phyloP scores from a whole-genome alignment of 2,888 invertebrate species.

The Ichneumoninae sp. region DNA sequence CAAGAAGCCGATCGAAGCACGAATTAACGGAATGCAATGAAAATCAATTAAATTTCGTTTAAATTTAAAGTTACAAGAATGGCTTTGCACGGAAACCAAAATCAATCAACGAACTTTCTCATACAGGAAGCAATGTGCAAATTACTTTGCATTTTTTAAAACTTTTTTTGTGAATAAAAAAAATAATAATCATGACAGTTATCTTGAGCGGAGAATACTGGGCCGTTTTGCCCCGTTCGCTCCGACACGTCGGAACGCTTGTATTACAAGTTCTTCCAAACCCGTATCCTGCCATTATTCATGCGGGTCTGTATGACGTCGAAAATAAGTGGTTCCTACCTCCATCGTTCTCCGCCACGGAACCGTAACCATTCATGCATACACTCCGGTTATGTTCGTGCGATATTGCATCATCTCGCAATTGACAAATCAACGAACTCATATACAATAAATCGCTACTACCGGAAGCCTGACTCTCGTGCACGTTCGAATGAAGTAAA shows the following conservation, averaged over 20 bases:
- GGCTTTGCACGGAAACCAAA: too few species aligned
- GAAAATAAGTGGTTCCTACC: slow-evolving; percentile 71
- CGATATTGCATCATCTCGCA: slow-evolving; percentile 58
- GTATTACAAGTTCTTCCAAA: slow-evolving; percentile 34
- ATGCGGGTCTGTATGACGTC: slow-evolving; percentile 69
- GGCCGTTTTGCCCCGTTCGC: too few species aligned
- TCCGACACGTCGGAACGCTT: slow-evolving; percentile 2
- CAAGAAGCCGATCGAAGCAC: too few species aligned
- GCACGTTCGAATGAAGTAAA: slow-evolving; percentile 22
- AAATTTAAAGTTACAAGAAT: too few species aligned
- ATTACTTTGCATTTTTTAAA: too few species aligned
- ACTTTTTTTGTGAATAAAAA: too few species aligned
- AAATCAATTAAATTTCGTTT: too few species aligned
- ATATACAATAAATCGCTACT: slow-evolving; percentile 82
- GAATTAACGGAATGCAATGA: too few species aligned
- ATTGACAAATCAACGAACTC: slow-evolving; percentile 83
- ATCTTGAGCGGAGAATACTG: too few species aligned
- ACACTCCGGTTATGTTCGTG: not conserved
- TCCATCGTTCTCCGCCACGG: slow-evolving; percentile 1
- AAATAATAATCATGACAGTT: too few species aligned
- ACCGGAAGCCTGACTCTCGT: slow-evolving; percentile 67
- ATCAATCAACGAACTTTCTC: too few species aligned
- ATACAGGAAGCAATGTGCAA: too few species aligned
- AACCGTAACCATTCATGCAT: not conserved
- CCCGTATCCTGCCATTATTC: slow-evolving; percentile 68